These are phyloP conservation scores for Agonopterix alstromeriana DNA, from an alignment of 2,888 invertebrate genomes.

Conservation along the genomic window DNA sequence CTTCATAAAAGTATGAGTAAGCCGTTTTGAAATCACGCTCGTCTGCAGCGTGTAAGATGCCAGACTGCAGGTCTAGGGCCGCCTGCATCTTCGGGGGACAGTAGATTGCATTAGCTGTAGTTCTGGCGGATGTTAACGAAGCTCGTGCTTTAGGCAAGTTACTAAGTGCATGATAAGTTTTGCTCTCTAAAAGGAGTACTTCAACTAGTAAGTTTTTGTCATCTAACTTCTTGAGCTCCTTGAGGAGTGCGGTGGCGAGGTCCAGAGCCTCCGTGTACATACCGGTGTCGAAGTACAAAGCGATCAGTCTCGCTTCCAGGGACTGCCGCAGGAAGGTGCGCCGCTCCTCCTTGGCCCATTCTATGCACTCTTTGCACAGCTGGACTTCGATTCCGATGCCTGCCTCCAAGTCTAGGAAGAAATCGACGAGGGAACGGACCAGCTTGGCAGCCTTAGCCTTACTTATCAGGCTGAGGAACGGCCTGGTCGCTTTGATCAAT, in stretches of 20 bases:
- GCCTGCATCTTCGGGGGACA: constrained; percentile 99
- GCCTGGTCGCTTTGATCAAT: constrained; percentile 95
- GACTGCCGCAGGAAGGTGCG: constrained; percentile 98
- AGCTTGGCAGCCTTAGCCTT: constrained; percentile 99
- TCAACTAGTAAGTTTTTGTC: constrained; percentile 99
- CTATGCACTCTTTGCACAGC: constrained; percentile 97
- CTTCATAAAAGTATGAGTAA: constrained; percentile 99
- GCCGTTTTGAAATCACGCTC: constrained; percentile 99
- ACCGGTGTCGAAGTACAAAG: constrained; percentile 94
- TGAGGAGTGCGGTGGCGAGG: constrained; percentile 90
- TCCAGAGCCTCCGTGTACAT: constrained; percentile 92
- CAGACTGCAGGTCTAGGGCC: constrained; percentile 97
- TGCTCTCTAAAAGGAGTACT: constrained; percentile 98
- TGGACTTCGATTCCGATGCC: constrained; percentile 96
- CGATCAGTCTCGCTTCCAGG: constrained; percentile 95
- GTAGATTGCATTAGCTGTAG: constrained; percentile 99
- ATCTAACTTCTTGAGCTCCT: constrained; percentile 98
- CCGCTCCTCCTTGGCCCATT: constrained; percentile 99
- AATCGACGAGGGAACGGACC: constrained; percentile 96
- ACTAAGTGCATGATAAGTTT: constrained; percentile 98
- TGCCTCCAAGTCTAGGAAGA: constrained; percentile 97
- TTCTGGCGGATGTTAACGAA: constrained; percentile 97
- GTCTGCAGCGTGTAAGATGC: constrained; percentile 99
- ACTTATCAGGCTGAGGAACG: constrained; percentile 95
- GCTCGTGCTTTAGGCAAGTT: constrained; percentile 98